Evolutionary conservation across 1,140 invertebrate genomes (phyloP).

Genomic region (Asbolus verrucosus): DNA sequence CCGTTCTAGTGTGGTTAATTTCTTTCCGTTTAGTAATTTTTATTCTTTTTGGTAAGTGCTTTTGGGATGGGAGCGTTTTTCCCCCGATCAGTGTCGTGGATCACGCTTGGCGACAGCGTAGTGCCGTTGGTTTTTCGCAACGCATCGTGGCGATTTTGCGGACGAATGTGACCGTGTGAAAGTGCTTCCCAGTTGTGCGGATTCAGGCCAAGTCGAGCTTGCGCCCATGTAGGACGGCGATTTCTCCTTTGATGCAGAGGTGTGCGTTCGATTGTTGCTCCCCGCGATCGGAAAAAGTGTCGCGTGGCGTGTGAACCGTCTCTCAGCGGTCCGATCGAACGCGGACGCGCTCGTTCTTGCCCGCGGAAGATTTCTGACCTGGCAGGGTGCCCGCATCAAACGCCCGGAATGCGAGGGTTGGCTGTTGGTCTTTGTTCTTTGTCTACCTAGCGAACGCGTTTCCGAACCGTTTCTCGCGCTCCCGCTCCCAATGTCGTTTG

Average conservation of each 20-base stretch:
- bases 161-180: constrained; percentile 48
- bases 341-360: not conserved
- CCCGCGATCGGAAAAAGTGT: constrained; percentile 9
- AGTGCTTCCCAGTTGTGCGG: constrained; percentile 47
- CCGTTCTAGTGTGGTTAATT: no score
- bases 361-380: constrained; percentile 40
- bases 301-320: constrained; percentile 6
- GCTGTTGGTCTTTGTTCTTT: constrained; percentile 23
- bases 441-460: not conserved
- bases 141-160: not conserved
- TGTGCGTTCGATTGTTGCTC: constrained; percentile 8
- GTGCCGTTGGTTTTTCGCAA: constrained; percentile 26
- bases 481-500: constrained; percentile 33
- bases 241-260: constrained; percentile 35
- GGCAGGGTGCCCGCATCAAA: constrained; percentile 38
- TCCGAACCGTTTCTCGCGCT: no score
- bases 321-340: not conserved
- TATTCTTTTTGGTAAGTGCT: constrained; percentile 48
- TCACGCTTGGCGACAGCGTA: constrained; percentile 3
- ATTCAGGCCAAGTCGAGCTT: constrained; percentile 45
- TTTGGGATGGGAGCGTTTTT: constrained; percentile 36
- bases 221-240: constrained; percentile 20
- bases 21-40: no score
- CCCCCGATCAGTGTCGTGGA: constrained; percentile 13
- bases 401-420: constrained; percentile 40